These are phyloP conservation scores for Echinarachnius parma DNA, from an alignment of 53 echinoderm and acorn worm species.

Conservation along the genomic window DNA sequence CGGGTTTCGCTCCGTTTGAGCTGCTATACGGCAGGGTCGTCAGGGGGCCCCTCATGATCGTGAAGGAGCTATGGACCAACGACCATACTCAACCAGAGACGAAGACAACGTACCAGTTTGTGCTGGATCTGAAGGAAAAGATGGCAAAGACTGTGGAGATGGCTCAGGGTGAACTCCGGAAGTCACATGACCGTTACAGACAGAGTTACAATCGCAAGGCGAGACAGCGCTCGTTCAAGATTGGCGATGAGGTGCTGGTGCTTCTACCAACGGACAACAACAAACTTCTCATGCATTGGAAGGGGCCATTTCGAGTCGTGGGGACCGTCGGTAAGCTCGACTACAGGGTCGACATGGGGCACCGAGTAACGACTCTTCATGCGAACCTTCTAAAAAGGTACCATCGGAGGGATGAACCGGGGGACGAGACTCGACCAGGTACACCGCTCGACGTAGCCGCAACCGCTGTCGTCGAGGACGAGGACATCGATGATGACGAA, in stretches of 20 bases:
- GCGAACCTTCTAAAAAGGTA: conserved; percentile 59
- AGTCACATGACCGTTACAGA: conserved; percentile 37
- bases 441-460: background rate
- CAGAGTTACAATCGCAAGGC: conserved; percentile 47
- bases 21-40: conserved; percentile 59
- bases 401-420: conserved; percentile 12
- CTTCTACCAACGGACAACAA: conserved; percentile 51
- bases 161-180: conserved; percentile 47
- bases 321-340: conserved; percentile 40
- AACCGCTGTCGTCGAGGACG: no score
- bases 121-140: conserved; percentile 50
- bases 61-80: conserved; percentile 58
- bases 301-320: conserved; percentile 39
- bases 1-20: conserved; percentile 66
- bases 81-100: conserved; percentile 29
- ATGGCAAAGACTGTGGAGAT: conserved; percentile 45
- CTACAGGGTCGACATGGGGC: conserved; percentile 40
- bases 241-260: conserved; percentile 52
- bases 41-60: conserved; percentile 58
- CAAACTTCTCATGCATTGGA: conserved; percentile 60
- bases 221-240: conserved; percentile 49
- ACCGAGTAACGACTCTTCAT: conserved; percentile 52
- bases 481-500: no score
- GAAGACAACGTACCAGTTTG: conserved; percentile 62
- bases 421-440: background rate